phyloP scores from a whole-genome alignment of 2,888 invertebrate genomes.

The Disparrhopalites patrizii region DNA sequence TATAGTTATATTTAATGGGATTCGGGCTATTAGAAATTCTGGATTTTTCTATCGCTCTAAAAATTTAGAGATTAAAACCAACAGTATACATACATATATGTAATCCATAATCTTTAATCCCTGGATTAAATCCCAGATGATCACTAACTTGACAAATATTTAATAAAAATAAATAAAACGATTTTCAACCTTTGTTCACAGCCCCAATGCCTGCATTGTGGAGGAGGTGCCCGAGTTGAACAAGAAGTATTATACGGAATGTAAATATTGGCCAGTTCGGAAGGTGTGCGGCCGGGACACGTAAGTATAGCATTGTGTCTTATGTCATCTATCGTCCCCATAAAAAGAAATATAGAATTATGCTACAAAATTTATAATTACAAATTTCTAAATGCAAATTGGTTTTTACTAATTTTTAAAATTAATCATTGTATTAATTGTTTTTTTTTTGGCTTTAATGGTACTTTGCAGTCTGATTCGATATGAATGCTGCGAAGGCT shows the following conservation, averaged over 20 bases:
- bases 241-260: constrained; percentile 53
- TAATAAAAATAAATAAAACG: no score
- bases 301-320: no score
- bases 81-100: background rate
- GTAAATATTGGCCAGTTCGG: constrained; percentile 53
- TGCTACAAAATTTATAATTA: constrained; percentile 1
- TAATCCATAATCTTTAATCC: no score
- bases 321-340: no score
- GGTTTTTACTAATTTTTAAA: no score
- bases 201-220: constrained; percentile 54
- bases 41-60: no score
- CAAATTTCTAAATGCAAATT: constrained; percentile 1
- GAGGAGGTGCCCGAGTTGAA: constrained; percentile 52
- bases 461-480: constrained; percentile 51
- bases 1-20: no score
- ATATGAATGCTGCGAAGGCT: constrained; percentile 57
- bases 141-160: no score
- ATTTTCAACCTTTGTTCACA: constrained; percentile 39
- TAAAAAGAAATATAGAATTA: background rate
- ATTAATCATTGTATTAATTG: no score
- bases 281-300: constrained; percentile 53
- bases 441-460: background rate
- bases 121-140: no score
- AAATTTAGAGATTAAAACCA: no score
- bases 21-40: no score